A percentile compares a stretch with the other conserved stretches of the same genome.
Conservation (phyloP, 1,140 invertebrate species). For the Temnothorax nylanderi region DNA sequence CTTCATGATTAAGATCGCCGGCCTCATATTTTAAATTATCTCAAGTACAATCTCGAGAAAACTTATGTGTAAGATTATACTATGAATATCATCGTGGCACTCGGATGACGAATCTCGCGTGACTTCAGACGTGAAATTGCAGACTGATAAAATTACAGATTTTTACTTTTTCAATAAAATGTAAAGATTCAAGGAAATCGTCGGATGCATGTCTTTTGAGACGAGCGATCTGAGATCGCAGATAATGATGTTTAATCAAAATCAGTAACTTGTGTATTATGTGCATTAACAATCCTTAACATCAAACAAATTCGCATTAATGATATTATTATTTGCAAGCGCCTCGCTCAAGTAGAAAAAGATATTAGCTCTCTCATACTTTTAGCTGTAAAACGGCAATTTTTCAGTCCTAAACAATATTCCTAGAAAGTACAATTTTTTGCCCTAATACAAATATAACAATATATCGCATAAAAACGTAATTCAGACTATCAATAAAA, state of each 20-base stretch:
- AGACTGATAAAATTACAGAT: background rate
- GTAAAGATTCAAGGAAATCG: background rate
- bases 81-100: no score
- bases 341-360: conserved; percentile 56
- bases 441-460: background rate
- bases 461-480: background rate
- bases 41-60: no score
- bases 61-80: no score
- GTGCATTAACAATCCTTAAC: conserved; percentile 62
- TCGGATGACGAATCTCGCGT: no score
- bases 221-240: background rate
- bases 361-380: background rate
- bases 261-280: conserved; percentile 70
- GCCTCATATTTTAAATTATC: no score
- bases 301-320: conserved; percentile 44
- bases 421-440: conserved; percentile 1
- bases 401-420: conserved; percentile 46
- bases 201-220: background rate
- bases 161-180: background rate
- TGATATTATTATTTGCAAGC: conserved; percentile 49
- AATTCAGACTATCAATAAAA: background rate
- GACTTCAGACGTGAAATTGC: background rate
- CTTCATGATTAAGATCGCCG: no score
- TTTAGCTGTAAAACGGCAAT: conserved; percentile 6
- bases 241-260: conserved; percentile 51